Evolutionary conservation across 2,113 vertebrate species (phyloP).

Genomic region (Indri indri): DNA sequence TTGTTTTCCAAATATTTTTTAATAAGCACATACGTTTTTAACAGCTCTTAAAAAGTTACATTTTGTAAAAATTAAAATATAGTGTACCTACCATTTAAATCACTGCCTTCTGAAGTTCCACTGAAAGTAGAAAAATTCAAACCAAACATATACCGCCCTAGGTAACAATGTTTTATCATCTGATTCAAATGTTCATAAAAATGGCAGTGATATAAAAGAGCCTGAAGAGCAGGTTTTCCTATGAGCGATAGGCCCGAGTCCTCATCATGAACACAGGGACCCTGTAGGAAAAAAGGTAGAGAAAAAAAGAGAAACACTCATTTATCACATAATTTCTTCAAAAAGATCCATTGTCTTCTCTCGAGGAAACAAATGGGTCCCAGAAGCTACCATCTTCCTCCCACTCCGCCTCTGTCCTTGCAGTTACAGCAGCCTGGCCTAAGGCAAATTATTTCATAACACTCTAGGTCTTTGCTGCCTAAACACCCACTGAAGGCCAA

Average conservation of each 20-base stretch:
- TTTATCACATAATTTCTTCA: background rate
- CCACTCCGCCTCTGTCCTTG: background rate
- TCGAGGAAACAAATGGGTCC: background rate
- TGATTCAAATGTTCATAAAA: conserved; percentile 92
- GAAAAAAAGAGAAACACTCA: background rate
- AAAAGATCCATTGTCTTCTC: background rate
- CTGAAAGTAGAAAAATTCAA: conserved; percentile 73
- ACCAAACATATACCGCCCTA: conserved; percentile 87
- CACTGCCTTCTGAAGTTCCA: conserved; percentile 9
- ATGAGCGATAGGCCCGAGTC: conserved; percentile 90
- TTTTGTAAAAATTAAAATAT: background rate
- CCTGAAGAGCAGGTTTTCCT: conserved; percentile 92
- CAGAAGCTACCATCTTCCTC: fast-evolving
- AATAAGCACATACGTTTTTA: background rate
- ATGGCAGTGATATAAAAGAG: conserved; percentile 92
- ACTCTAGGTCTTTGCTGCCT: background rate
- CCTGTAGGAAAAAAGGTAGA: conserved; percentile 81
- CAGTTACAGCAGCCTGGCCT: fast-evolving
- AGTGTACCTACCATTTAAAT: conserved; percentile 70
- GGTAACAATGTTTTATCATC: conserved; percentile 89
- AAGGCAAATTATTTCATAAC: background rate
- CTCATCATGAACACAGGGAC: conserved; percentile 94
- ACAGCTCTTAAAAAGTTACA: background rate
- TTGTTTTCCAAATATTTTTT: background rate
- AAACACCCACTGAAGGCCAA: background rate